Conservation (phyloP, 2,113 vertebrate genomes). For the Cochlearius cochlearius region DNA sequence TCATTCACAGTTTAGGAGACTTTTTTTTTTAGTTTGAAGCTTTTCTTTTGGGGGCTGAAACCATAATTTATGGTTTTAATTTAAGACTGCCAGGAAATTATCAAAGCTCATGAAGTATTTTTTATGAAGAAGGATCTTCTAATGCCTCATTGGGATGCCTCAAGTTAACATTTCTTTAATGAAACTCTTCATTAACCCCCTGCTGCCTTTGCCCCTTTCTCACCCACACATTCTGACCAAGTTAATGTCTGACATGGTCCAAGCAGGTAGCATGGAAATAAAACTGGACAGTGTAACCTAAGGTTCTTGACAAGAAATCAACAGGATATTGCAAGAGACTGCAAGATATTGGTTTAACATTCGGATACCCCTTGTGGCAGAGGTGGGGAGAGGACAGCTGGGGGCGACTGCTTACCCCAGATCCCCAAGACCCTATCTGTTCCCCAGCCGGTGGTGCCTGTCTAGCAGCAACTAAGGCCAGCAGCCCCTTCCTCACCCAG, state of each 20-base stretch:
- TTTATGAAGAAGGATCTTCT: neutral
- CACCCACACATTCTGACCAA: neutral
- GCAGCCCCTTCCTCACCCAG: neutral
- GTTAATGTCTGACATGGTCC: neutral
- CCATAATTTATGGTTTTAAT: neutral
- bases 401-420: no score
- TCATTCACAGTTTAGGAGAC: neutral
- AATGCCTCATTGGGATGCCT: neutral
- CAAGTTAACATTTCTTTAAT: neutral
- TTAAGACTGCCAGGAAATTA: neutral
- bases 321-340: neutral
- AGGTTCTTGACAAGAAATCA: fast-evolving
- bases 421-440: neutral
- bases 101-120: neutral
- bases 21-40: neutral
- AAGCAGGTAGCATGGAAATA: neutral
- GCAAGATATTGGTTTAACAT: neutral
- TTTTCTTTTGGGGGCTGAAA: neutral
- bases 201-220: neutral
- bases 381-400: neutral
- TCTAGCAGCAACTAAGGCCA: neutral
- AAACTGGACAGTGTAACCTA: neutral
- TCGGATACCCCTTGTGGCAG: neutral
- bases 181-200: neutral
- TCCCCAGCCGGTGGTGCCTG: fast-evolving